Percentiles rank a stretch among this genome's conserved stretches.
phyloP scores from a whole-genome alignment of 2,797 vertebrate species.

The Malacoraja senta region DNA sequence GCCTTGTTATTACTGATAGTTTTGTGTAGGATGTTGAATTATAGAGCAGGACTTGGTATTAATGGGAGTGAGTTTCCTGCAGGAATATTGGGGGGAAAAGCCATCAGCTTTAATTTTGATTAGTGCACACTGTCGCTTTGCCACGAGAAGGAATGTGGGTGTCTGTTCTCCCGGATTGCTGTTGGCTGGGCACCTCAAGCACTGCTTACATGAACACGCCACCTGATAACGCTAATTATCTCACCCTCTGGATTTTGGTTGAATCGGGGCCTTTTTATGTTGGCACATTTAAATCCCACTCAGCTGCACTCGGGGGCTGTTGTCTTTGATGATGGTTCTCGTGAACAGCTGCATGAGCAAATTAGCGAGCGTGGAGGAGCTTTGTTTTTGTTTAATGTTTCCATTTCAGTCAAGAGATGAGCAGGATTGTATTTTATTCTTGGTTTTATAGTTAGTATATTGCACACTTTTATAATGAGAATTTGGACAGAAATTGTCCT shows the following conservation, averaged over 20 bases:
- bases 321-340: neutral
- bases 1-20: no score
- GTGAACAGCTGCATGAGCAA: neutral
- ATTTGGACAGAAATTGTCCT: neutral
- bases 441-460: neutral
- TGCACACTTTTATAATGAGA: neutral
- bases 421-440: neutral
- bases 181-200: neutral
- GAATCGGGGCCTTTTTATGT: neutral
- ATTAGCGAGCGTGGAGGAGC: neutral
- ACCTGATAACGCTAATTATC: neutral
- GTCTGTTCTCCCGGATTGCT: neutral
- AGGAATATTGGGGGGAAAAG: neutral
- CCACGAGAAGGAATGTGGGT: neutral
- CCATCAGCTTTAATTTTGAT: neutral
- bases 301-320: neutral
- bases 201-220: neutral
- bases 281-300: neutral
- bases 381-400: neutral
- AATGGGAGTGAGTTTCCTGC: neutral
- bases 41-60: no score
- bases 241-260: neutral
- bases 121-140: neutral
- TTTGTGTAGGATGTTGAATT: no score
- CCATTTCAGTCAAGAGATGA: neutral